Evolutionary conservation across 2,113 vertebrate genomes (phyloP).

Genomic region (Neofelis nebulosa): DNA sequence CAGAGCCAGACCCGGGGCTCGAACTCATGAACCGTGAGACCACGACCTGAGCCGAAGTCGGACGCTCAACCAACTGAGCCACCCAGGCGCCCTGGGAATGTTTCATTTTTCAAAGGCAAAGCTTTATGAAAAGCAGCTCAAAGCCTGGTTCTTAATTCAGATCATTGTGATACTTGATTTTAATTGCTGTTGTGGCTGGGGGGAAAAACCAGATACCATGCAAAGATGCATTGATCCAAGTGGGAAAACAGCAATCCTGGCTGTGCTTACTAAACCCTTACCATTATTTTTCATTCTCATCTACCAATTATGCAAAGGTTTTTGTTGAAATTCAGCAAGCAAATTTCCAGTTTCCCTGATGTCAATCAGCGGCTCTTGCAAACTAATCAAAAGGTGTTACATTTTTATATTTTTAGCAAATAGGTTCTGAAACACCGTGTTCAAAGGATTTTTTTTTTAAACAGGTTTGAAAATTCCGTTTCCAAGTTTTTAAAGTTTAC

Average conservation of each 20-base stretch:
- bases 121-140: conserved; percentile 48
- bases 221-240: conserved; percentile 29
- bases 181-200: conserved; percentile 62
- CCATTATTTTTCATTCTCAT: conserved; percentile 45
- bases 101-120: conserved; percentile 47
- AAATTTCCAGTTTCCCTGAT: conserved; percentile 67
- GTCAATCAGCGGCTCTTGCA: conserved; percentile 73
- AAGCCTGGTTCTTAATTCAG: conserved; percentile 58
- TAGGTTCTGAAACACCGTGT: conserved; percentile 61
- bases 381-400: conserved; percentile 78
- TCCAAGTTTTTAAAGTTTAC: conserved; percentile 61
- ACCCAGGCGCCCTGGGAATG: background rate
- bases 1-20: no score
- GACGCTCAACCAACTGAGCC: no score
- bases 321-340: conserved; percentile 75
- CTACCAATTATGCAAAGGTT: conserved; percentile 75
- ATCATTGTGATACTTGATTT: conserved; percentile 65
- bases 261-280: conserved; percentile 59
- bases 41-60: no score
- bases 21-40: no score
- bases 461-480: conserved; percentile 55
- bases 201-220: background rate
- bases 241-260: background rate
- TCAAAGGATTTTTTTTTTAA: background rate
- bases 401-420: conserved; percentile 75